Conservation (phyloP, 2,797 vertebrate genomes). For the Melanotaenia boesemani region DNA sequence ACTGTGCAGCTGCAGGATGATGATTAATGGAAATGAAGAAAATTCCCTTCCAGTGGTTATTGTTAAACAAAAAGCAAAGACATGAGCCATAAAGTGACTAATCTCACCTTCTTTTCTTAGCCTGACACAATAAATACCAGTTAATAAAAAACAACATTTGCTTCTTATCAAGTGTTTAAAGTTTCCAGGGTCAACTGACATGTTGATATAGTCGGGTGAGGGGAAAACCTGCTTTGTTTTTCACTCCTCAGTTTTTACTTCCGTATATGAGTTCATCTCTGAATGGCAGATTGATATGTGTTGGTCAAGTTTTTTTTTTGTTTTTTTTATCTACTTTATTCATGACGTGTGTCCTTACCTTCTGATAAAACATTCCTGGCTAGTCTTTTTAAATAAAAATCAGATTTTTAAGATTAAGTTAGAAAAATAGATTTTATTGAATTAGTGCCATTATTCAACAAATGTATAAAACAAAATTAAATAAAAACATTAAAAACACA, state of each 20-base stretch:
- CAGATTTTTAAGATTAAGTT: slow-evolving; percentile 1
- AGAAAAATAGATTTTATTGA: slow-evolving; percentile 73
- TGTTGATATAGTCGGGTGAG: slow-evolving; percentile 21
- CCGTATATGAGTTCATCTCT: slow-evolving; percentile 8
- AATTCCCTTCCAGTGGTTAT: background rate
- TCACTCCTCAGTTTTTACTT: slow-evolving; percentile 28
- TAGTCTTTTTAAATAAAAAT: slow-evolving; percentile 9
- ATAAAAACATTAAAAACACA: background rate
- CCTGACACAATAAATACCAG: background rate
- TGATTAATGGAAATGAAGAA: background rate
- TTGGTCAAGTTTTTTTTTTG: background rate
- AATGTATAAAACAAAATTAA: background rate
- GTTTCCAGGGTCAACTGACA: slow-evolving; percentile 31
- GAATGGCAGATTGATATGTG: background rate
- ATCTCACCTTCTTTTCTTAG: background rate
- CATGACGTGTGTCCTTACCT: background rate
- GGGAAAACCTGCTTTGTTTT: background rate
- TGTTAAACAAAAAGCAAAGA: background rate
- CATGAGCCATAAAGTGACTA: background rate
- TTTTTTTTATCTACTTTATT: background rate
- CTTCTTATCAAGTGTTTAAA: background rate
- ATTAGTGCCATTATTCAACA: slow-evolving; percentile 22
- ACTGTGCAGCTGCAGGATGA: background rate
- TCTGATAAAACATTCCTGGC: background rate
- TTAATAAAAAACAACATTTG: slow-evolving; percentile 24